Conservation (phyloP, 2,797 vertebrate species). For the Pterois miles region DNA sequence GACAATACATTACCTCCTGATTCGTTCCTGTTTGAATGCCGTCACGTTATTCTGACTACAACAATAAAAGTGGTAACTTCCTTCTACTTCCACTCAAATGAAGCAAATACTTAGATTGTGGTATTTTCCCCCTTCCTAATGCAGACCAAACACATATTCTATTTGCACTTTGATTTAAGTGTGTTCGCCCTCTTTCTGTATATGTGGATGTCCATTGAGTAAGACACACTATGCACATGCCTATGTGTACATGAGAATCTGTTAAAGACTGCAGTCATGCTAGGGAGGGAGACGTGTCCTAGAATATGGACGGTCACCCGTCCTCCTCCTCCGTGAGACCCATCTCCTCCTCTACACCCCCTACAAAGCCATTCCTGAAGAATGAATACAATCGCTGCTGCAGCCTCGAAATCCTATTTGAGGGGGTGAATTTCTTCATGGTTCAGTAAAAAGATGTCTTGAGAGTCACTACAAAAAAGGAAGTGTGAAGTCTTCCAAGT, state of each 20-base stretch:
- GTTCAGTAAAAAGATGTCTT: conserved; percentile 61
- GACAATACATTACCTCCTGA: too few relatives aligned
- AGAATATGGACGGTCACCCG: conserved; percentile 23
- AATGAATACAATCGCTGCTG: conserved; percentile 48
- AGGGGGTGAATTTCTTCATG: conserved; percentile 66
- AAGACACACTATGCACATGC: not conserved
- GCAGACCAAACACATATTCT: not conserved
- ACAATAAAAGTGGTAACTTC: too few relatives aligned
- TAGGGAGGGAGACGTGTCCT: not conserved
- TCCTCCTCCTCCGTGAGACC: conserved; percentile 16
- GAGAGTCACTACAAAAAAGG: conserved; percentile 40
- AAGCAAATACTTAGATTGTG: too few relatives aligned
- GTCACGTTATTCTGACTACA: too few relatives aligned
- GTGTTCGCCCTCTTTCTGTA: not conserved
- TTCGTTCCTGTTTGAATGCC: too few relatives aligned
- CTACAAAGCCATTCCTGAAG: conserved; percentile 39
- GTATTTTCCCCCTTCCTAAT: not conserved
- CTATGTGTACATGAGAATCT: not conserved
- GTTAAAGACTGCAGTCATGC: conserved; percentile 7
- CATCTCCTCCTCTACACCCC: conserved; percentile 11
- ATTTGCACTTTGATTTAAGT: not conserved
- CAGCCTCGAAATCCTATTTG: conserved; percentile 66
- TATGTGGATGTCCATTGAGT: not conserved
- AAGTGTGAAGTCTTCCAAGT: conserved; percentile 59
- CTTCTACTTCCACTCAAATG: too few relatives aligned